Percentiles rank a stretch among this genome's conserved stretches.
These are phyloP conservation scores for Macrotrachela quadricornifera DNA, from an alignment of 1,140 invertebrate species.

Conservation along the genomic window DNA sequence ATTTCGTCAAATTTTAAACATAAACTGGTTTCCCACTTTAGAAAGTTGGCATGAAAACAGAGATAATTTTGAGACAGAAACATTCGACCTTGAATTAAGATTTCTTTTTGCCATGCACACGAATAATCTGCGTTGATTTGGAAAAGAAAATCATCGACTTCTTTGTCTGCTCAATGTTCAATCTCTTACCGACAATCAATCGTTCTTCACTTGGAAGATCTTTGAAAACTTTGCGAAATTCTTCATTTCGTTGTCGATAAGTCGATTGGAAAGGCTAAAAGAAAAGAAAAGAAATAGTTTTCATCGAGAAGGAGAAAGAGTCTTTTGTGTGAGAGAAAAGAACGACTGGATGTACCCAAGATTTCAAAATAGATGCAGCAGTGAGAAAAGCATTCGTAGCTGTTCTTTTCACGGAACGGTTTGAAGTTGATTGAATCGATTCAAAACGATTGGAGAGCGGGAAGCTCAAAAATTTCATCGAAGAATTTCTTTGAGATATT, in stretches of 20 bases:
- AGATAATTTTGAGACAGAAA: conserved; percentile 78
- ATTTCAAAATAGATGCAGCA: no score
- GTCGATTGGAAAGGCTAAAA: no score
- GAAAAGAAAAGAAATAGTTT: no score
- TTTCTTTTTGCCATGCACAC: conserved; percentile 78
- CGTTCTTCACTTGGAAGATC: conserved; percentile 68
- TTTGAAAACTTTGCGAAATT: conserved; percentile 75
- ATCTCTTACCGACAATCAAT: conserved; percentile 59
- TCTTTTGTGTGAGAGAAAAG: no score
- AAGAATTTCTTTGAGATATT: no score
- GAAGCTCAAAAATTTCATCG: no score
- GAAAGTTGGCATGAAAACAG: conserved; percentile 84
- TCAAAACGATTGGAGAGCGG: no score
- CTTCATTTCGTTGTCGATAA: conserved; percentile 43
- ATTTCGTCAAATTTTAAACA: conserved; percentile 60
- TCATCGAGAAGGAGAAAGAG: no score
- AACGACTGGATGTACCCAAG: no score
- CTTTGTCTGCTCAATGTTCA: conserved; percentile 6
- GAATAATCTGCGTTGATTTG: conserved; percentile 30
- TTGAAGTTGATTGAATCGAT: no score
- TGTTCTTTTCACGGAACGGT: no score
- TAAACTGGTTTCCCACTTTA: conserved; percentile 65
- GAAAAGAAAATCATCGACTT: conserved; percentile 40
- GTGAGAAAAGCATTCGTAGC: no score
- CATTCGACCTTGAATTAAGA: conserved; percentile 66